These are phyloP conservation scores for Rhodinocichla rosea DNA, from an alignment of 2,113 vertebrate genomes.

Conservation along the genomic window DNA sequence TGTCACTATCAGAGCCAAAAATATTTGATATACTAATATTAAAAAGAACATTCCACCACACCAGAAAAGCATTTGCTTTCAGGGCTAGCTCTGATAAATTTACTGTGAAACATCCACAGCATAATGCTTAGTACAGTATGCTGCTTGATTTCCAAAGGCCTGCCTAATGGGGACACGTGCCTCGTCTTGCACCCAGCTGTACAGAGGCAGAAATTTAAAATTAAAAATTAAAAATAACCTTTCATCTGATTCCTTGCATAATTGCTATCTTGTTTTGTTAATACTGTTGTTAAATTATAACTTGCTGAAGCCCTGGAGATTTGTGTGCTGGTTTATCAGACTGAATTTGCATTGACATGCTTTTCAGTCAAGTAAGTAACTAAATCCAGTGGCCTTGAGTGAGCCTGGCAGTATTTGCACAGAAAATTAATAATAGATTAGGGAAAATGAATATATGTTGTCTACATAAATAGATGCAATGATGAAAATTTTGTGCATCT, in stretches of 20 bases:
- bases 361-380: conserved; percentile 73
- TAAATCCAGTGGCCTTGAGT: conserved; percentile 64
- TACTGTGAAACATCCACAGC: background rate
- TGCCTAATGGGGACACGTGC: conserved; percentile 21
- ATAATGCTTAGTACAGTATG: background rate
- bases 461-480: conserved; percentile 47
- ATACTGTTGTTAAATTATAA: conserved; percentile 68
- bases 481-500: conserved; percentile 43
- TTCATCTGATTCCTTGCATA: conserved; percentile 70
- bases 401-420: conserved; percentile 64
- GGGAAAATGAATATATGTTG: background rate
- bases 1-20: conserved; percentile 28
- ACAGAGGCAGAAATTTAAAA: conserved; percentile 65
- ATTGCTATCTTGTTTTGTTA: conserved; percentile 74
- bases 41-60: conserved; percentile 7
- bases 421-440: conserved; percentile 66
- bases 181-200: background rate
- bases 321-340: conserved; percentile 61
- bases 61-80: conserved; percentile 8
- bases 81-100: background rate
- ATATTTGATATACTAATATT: conserved; percentile 11
- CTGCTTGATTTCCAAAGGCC: conserved; percentile 1
- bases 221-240: conserved; percentile 76
- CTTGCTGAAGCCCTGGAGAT: conserved; percentile 66
- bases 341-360: conserved; percentile 72